Conservation (phyloP, 2,113 vertebrate species). For the Trichechus manatus region DNA sequence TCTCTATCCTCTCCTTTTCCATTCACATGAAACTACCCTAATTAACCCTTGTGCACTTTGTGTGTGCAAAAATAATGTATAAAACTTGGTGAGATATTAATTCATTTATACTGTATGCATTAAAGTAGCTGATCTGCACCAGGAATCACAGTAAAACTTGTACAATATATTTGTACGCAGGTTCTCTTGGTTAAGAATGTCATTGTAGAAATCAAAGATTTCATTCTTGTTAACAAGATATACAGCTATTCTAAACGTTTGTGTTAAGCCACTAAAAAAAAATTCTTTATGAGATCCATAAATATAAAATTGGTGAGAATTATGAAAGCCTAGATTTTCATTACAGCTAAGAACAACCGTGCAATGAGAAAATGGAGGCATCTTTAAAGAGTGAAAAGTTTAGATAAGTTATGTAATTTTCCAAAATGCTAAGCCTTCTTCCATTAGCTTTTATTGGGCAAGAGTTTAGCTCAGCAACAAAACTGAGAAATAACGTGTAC, state of each 20-base stretch:
- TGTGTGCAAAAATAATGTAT: neutral
- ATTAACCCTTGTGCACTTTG: neutral
- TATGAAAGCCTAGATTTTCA: neutral
- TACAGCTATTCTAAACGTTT: neutral
- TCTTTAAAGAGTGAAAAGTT: neutral
- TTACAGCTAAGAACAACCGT: neutral
- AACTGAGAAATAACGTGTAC: neutral
- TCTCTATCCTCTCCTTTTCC: neutral
- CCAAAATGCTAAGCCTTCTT: neutral
- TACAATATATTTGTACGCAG: neutral
- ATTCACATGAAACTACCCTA: neutral
- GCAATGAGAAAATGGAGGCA: neutral
- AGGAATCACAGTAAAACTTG: neutral
- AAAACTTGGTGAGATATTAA: neutral
- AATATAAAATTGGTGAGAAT: neutral
- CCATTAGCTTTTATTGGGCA: neutral
- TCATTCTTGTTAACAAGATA: neutral
- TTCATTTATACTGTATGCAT: neutral
- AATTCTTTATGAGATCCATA: neutral
- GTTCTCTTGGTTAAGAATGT: neutral
- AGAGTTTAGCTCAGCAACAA: neutral
- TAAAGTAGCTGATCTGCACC: neutral
- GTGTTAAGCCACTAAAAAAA: neutral
- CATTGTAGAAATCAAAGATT: neutral
- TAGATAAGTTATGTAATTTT: neutral